Percentiles rank a stretch among this genome's conserved stretches.
phyloP scores from a whole-genome alignment of 2,888 invertebrate genomes.

The Odontothrips loti region DNA sequence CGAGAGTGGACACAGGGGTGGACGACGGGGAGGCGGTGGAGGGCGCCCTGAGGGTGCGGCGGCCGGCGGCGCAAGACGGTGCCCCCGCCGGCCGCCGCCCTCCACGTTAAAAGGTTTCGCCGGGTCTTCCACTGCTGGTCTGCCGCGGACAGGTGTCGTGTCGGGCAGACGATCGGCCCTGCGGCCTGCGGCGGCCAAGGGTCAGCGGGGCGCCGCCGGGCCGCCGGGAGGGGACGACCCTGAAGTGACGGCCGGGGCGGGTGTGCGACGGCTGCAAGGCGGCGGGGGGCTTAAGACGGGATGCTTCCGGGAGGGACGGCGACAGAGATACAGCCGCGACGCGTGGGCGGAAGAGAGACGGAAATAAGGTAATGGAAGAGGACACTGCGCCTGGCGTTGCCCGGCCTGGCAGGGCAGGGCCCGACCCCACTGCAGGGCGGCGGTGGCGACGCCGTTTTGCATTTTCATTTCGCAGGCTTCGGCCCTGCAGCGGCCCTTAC shows the following conservation, averaged over 20 bases:
- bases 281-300: neutral
- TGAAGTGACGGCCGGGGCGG: neutral
- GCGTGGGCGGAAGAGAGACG: too few species aligned
- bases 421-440: too few species aligned
- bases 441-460: neutral
- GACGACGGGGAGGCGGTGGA: too few species aligned
- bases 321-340: too few species aligned
- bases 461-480: neutral
- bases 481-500: neutral
- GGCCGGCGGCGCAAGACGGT: too few species aligned
- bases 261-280: neutral
- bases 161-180: neutral
- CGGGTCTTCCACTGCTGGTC: neutral
- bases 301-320: neutral
- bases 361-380: too few species aligned
- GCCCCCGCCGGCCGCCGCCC: neutral
- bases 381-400: too few species aligned
- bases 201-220: neutral
- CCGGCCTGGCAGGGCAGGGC: too few species aligned
- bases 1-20: too few species aligned
- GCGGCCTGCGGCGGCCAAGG: too few species aligned
- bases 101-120: neutral
- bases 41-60: too few species aligned
- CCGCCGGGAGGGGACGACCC: neutral
- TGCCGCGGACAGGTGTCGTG: slow-evolving; percentile 19